These are phyloP conservation scores for Sitophilus oryzae DNA, from an alignment of 1,140 invertebrate species.

Conservation along the genomic window DNA sequence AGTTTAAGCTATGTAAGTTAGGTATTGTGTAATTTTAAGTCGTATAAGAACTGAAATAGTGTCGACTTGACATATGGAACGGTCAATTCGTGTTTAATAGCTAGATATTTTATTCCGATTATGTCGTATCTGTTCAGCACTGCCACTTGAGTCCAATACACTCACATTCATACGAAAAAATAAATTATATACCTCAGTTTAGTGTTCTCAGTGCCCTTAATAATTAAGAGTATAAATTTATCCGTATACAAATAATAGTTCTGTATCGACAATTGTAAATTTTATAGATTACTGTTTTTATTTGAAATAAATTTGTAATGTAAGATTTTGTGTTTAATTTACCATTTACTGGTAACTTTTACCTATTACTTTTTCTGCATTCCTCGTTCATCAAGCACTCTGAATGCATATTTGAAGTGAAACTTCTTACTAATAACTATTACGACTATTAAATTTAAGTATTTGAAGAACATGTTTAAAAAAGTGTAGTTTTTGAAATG, in stretches of 20 bases:
- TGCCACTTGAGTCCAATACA: neutral
- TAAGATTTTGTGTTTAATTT: too few relatives aligned
- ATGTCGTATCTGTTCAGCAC: neutral
- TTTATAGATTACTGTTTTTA: neutral
- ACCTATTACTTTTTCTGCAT: too few relatives aligned
- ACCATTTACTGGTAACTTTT: too few relatives aligned
- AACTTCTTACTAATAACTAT: too few relatives aligned
- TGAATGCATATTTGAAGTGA: too few relatives aligned
- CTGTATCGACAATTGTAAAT: neutral
- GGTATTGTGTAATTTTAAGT: neutral
- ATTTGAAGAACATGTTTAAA: too few relatives aligned
- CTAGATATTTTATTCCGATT: too few relatives aligned
- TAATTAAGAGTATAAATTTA: neutral
- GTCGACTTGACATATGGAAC: neutral
- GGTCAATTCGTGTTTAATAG: too few relatives aligned
- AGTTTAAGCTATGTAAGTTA: neutral
- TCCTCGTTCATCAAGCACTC: too few relatives aligned
- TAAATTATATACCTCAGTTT: neutral
- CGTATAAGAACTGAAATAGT: neutral
- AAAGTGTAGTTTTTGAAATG: too few relatives aligned
- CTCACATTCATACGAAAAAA: neutral
- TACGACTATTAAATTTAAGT: too few relatives aligned
- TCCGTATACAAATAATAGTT: neutral
- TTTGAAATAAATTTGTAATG: neutral
- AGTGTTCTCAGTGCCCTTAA: neutral